Evolutionary conservation across 30 jellyfish, hydroid and myxozoan genomes (phyloP), one percentile per base, ranked within the genome.

Genomic region (Aurelia sp.): DNA sequence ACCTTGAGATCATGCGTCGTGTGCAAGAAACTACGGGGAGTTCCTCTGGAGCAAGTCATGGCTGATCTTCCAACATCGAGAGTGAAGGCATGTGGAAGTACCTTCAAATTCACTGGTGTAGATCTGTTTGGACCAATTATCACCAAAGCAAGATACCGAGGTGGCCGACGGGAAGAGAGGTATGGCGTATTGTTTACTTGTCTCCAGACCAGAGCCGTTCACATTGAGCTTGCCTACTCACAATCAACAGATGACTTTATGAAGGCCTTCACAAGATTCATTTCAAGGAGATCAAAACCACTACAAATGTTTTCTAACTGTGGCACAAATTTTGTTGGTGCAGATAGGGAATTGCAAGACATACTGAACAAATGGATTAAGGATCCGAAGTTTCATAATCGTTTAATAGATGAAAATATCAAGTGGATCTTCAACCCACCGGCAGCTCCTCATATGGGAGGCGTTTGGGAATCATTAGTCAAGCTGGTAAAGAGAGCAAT

Each of bases 391-490:
- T 78, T 59, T 1, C 78, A 64, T 59, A 40, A 30, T 59, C 73
- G 73, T 41, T 78, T 50, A 35, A 78, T 59, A 62, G 61, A 64
- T 41, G 63, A 78, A 66, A 61, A 37, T 71, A 78, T 64, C 21
- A 63, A 61, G 61, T 78, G 89, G 89, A 59, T 78, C 66, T 78
- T 78, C 27, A 78, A 78, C 67, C 89, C 33, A 27, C 33, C 89
- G 9, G 80, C 89, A 30, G 78, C 80, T 44, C 89, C 79, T n/a
- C 89, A 62, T 61, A 44, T 63, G 70, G 70, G 89, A 23, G 89
- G 89, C 60, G 68, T 78, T 59, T 78, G 79, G 81, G 89, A 78
- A 62, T 64, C 77, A 78, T 44, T 78, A 23, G 80, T 60, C 19
- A 61, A 64, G 68, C 74, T 64, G 21, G 78, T 71, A 27, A 78